Conservation (phyloP, 2,797 vertebrate species). For the Podargus strigoides region DNA sequence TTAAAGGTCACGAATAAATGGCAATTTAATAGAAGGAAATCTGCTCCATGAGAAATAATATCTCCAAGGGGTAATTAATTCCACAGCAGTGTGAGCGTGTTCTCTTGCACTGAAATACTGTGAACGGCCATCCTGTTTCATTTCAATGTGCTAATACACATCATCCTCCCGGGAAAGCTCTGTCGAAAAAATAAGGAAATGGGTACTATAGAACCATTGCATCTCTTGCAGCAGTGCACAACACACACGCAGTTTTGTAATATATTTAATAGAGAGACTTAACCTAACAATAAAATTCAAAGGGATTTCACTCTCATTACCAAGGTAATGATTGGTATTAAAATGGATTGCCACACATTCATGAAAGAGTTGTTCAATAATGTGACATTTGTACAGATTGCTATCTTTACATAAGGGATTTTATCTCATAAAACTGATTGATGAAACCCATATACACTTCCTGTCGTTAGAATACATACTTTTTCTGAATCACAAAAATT, state of each 20-base stretch:
- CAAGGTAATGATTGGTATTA: neutral
- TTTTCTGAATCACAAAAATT: neutral
- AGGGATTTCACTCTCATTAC: neutral
- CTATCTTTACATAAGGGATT: neutral
- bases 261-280: neutral
- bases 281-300: neutral
- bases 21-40: constrained; percentile 13
- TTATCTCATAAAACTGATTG: neutral
- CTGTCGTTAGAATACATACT: neutral
- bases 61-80: constrained; percentile 32
- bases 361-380: neutral
- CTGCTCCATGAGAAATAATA: neutral
- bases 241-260: neutral
- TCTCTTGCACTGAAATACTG: neutral
- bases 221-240: neutral
- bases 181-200: neutral
- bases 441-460: neutral
- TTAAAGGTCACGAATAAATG: constrained; percentile 25
- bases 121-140: neutral
- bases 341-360: neutral
- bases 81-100: neutral
- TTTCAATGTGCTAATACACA: neutral
- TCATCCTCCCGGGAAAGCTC: neutral
- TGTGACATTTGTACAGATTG: neutral
- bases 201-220: neutral